Base-by-base conservation (phyloP, 2,797 vertebrate genomes). In the Sebastes reedi region DNA sequence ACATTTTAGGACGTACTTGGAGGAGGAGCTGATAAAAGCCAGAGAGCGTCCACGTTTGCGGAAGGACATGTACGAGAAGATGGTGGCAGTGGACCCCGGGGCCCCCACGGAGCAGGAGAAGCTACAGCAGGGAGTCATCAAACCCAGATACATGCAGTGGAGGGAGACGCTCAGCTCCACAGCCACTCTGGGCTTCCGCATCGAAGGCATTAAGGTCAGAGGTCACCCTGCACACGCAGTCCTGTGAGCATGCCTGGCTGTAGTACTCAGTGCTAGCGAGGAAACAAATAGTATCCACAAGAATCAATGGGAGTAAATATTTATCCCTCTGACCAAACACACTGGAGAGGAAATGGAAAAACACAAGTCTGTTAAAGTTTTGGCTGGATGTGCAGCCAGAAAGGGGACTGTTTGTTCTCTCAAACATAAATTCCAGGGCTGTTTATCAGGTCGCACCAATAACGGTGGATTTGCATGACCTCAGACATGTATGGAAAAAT, bases 111-210 rank as follows among this genome's bases (percentile, higher is more conserved):
- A 94, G 0, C 87, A 98, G 90, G 97, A 98, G 81, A 95, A 89
- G 0, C 86, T 90, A 10, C 96, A 96, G 92, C 95, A 96, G 36
- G 97, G 96, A 0, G 82, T 98, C 80, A 96, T 97, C 62, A 98
- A 98, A 79, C 97, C 97, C 9, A 96, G 97, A 75, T 98, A 98
- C 94, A 98, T 98, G 97, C 97, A 98, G 92, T 98, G 97, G 97
- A 94, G 97, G 62, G 97, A 98, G 90, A 97, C 96, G 0, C 92
- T 97, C 70, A 98, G 97, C 91, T 98, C 97, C 3, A 98, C 97
- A 0, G 96, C 97, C 55, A 95, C 96, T 0, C 83, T 98, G 42
- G 97, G 97, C 68, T 98, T 98, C 94, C 97, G 97, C 68, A 97
- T 98, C 1, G 97, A 98, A 87, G 97, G 97, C 85, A 95, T 97